Base-by-base conservation (phyloP, 2,888 invertebrate species). In the Dusona sp. region DNA sequence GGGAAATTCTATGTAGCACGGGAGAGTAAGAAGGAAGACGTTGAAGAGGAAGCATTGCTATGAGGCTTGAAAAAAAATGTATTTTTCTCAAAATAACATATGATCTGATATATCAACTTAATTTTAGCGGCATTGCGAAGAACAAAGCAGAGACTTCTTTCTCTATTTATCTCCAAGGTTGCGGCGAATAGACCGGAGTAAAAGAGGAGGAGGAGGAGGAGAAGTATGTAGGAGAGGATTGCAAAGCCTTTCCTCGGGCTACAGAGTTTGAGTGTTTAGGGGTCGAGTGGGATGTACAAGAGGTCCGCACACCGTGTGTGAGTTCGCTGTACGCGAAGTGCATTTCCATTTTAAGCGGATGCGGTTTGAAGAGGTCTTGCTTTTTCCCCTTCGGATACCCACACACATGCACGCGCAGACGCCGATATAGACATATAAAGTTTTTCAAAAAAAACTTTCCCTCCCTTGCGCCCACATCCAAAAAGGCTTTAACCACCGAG, bases 281-380 rank as follows among this genome's bases (percentile, higher is more conserved):
- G 85, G 79, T 83, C 79, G 86, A 87, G 86, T 79, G 84, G 80
- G 68, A 84, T 25, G 64, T n/a, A 80, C 33, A 64, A 73, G 73
- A 72, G 79, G 36, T 22, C 45, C 57, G 51, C 64, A 57, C 79
- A 67, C 22, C 79, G 68, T 68, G 84, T 79, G 74, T 48, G 70
- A 54, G 79, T 25, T 61, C 61, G 57, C 65, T 68, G 57, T 85
- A 84, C 84, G 74, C 81, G 67, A 85, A 87, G 87, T 86, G 86
- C 87, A 89, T 89, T 89, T 89, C 86, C 89, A 89, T 89, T 89
- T 87, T 85, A 86, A 89, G 84, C 86, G 87, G 88, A 89, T 88
- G 86, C 89, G 85, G 88, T 88, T 84, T 89, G 86, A 84, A 89
- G 86, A 87, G 86, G 82, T 85, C 88, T 84, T 84, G 85, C 85